phyloP scores from a whole-genome alignment of 1,140 invertebrate genomes.

The Drosophila pallidifrons region DNA sequence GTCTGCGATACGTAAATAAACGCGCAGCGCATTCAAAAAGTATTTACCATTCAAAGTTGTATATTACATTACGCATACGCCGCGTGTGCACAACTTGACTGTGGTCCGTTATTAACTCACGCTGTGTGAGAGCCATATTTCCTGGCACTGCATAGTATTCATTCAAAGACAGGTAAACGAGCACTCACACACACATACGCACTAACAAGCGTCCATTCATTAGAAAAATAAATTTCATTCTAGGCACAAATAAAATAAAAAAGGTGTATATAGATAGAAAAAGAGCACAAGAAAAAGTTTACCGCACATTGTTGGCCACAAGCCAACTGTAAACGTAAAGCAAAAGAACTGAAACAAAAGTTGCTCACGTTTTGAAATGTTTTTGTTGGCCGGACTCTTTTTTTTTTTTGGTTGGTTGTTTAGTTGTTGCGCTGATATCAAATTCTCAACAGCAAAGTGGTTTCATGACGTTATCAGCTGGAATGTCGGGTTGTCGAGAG shows the following conservation, averaged over 20 bases:
- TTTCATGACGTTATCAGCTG: conserved; percentile 45
- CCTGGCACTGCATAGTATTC: conserved; percentile 44
- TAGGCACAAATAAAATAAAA: conserved; percentile 10
- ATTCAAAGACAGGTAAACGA: conserved; percentile 48
- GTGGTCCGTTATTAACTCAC: conserved; percentile 52
- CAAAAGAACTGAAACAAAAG: conserved; percentile 48
- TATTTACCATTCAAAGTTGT: conserved; percentile 34
- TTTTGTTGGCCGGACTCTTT: conserved; percentile 12
- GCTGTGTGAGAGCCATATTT: conserved; percentile 62
- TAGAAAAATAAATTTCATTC: conserved; percentile 71
- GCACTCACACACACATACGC: conserved; percentile 18
- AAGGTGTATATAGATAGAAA: conserved; percentile 4
- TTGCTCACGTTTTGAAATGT: conserved; percentile 63
- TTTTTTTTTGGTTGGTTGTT: conserved; percentile 15
- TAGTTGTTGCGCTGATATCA: conserved; percentile 29
- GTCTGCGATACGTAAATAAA: conserved; percentile 46
- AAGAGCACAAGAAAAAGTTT: conserved; percentile 25
- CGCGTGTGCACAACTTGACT: conserved; percentile 42
- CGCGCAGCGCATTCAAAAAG: conserved; percentile 33
- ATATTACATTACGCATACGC: conserved; percentile 70
- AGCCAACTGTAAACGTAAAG: conserved; percentile 50
- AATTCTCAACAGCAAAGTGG: conserved; percentile 20
- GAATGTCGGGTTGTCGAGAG: conserved; percentile 6
- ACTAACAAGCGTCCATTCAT: conserved; percentile 61
- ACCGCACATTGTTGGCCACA: conserved; percentile 51